phyloP scores from a whole-genome alignment of 2,113 vertebrate genomes.

The Phyllopteryx taeniolatus region DNA sequence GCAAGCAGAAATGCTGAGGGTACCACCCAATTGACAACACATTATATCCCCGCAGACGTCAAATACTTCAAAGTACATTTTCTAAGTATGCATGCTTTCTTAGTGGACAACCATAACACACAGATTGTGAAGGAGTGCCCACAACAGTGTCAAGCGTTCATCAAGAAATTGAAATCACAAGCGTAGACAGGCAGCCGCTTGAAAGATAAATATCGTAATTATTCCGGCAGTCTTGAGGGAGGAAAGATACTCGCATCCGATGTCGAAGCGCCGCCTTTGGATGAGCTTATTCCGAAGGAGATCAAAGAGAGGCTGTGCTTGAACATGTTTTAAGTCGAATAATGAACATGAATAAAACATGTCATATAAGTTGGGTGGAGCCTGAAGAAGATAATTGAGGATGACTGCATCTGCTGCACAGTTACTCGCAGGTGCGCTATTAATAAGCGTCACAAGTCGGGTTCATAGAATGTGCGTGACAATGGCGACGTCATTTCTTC shows the following conservation, averaged over 20 bases:
- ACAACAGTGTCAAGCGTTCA: slow-evolving; percentile 42
- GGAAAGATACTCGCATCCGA: slow-evolving; percentile 39
- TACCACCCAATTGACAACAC: neutral
- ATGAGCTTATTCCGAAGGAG: slow-evolving; percentile 49
- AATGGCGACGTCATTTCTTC: neutral
- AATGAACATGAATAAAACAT: slow-evolving; percentile 70
- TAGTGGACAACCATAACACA: slow-evolving; percentile 19
- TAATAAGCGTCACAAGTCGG: slow-evolving; percentile 16
- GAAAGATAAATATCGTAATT: slow-evolving; percentile 69
- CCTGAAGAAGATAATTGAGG: slow-evolving; percentile 36
- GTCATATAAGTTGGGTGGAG: slow-evolving; percentile 41
- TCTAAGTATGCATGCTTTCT: neutral
- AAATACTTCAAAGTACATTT: neutral
- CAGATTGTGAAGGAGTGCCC: slow-evolving; percentile 13
- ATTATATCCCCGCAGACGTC: neutral
- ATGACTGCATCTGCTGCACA: slow-evolving; percentile 20
- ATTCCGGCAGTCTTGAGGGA: slow-evolving; percentile 56
- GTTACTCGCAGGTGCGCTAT: slow-evolving; percentile 20
- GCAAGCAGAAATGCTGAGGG: neutral
- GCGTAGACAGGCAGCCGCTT: slow-evolving; percentile 45
- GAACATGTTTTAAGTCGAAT: slow-evolving; percentile 62
- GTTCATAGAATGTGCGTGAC: slow-evolving; percentile 22
- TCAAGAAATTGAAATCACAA: slow-evolving; percentile 54
- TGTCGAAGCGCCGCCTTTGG: slow-evolving; percentile 53
- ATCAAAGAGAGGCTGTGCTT: slow-evolving; percentile 62